These are phyloP conservation scores for Cervus canadensis DNA, from an alignment of 2,113 vertebrate species.

Conservation along the genomic window DNA sequence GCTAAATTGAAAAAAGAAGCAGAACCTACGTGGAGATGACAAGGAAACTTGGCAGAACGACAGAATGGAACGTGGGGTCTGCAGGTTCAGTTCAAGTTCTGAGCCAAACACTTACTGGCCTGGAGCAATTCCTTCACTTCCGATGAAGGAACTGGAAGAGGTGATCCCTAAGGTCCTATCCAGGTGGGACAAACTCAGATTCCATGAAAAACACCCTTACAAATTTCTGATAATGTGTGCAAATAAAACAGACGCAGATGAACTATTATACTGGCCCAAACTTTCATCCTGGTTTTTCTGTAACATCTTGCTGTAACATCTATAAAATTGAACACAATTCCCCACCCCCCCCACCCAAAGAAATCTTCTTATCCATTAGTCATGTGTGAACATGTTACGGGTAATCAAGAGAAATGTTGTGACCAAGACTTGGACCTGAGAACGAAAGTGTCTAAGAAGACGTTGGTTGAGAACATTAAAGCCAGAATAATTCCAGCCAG, in stretches of 20 bases:
- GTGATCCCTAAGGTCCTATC: not conserved
- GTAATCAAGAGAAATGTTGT: not conserved
- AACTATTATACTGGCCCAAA: not conserved
- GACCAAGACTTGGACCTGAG: not conserved
- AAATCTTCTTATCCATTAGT: not conserved
- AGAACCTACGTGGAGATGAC: not conserved
- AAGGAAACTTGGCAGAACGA: fast-evolving
- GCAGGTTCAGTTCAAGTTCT: not conserved
- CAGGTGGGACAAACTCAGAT: not conserved
- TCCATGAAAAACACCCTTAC: not conserved
- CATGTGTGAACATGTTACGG: not conserved
- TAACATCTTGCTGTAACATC: not conserved
- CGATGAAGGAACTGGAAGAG: not conserved
- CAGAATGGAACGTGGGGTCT: not conserved
- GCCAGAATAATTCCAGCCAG: not conserved
- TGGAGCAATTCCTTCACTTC: not conserved
- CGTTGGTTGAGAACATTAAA: not conserved
- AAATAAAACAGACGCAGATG: not conserved
- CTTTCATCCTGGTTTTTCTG: not conserved
- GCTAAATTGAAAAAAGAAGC: not conserved
- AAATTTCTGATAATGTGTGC: not conserved
- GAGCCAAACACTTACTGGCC: not conserved
- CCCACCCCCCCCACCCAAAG: not conserved
- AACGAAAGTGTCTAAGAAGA: not conserved
- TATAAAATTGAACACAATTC: not conserved